Base-by-base conservation (phyloP, 2,888 invertebrate species). In the Rambutsinella grinnellia region DNA sequence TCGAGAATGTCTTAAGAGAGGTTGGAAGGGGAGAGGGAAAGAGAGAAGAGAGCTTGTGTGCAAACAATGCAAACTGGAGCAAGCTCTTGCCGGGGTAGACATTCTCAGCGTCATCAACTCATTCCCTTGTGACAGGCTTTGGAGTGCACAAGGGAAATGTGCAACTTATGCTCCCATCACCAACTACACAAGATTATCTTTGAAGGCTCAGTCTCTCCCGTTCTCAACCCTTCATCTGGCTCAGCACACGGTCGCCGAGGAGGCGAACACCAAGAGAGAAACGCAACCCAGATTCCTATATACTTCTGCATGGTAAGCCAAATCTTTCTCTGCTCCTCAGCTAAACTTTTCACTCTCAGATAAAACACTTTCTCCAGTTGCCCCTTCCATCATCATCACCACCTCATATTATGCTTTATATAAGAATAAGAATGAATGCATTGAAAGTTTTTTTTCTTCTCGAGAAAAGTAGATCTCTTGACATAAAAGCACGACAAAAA, bases 251-350 rank as follows among this genome's bases (percentile, higher is more conserved):
- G 61, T 61, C 58, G 58, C 24, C 51, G 53, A 27, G 36, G 15
- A 51, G n/a, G 13, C 28, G 17, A 10, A 56, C 21, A 56, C 26
- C 10, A 24, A 10, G 21, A 57, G 62, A 71, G 54, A 58, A 58
- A 5, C 5, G 5, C 5, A 56, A 24, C 56, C 54, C 60, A 62
- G 68, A 51, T 56, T 36, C 62, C 53, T 76, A 51, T 65, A 27
- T 69, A 76, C 76, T 57, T 76, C 76, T 76, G 76, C 76, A 76
- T 76, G 76, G 76, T 76, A 76, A 76, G 76, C 57, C 23, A n/a
- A 26, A 58, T 15, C 24, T 49, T 57, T 68, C 63, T 47, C 53
- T 23, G 36, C 15, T 28, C 66, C 53, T 65, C 53, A 36, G 49
- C 23, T 23, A 24, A 54, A 24, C 21, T 21, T 51, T 51, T 51